phyloP scores from a whole-genome alignment of 2,888 invertebrate genomes.

The Arctia plantaginis region DNA sequence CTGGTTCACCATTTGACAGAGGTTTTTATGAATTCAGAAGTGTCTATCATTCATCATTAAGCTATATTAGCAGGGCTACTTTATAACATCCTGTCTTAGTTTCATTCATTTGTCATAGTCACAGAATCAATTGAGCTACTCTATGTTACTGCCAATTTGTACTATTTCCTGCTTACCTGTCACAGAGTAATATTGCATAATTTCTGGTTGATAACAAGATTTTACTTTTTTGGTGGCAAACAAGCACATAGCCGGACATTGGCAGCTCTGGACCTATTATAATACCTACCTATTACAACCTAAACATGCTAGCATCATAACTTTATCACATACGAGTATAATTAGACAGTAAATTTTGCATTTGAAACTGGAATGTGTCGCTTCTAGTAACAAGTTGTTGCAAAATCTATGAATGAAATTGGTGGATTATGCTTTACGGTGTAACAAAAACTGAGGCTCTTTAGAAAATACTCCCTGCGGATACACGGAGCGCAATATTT shows the following conservation, averaged over 20 bases:
- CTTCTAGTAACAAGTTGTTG: constrained; percentile 38
- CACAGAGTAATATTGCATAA: not conserved
- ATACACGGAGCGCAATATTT: constrained; percentile 82
- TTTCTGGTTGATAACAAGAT: not conserved
- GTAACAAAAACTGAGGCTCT: constrained; percentile 76
- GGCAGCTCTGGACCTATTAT: not conserved
- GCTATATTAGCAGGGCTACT: constrained; percentile 42
- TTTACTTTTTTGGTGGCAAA: not conserved
- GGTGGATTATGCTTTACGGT: constrained; percentile 72
- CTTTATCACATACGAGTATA: not conserved
- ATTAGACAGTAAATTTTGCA: not conserved
- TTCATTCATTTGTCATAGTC: constrained; percentile 57
- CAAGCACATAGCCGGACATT: not conserved
- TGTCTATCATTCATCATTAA: constrained; percentile 48
- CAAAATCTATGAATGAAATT: constrained; percentile 76
- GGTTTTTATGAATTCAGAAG: constrained; percentile 7
- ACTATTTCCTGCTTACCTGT: constrained; percentile 52
- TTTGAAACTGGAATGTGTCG: constrained; percentile 13
- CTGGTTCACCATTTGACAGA: not conserved
- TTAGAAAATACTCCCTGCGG: constrained; percentile 75
- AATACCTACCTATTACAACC: not conserved
- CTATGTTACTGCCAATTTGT: constrained; percentile 53
- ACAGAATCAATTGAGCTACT: constrained; percentile 54
- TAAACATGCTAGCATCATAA: not conserved
- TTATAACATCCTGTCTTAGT: constrained; percentile 55